Conservation (phyloP, 2,888 invertebrate genomes). For the Drosophila silvestris region DNA sequence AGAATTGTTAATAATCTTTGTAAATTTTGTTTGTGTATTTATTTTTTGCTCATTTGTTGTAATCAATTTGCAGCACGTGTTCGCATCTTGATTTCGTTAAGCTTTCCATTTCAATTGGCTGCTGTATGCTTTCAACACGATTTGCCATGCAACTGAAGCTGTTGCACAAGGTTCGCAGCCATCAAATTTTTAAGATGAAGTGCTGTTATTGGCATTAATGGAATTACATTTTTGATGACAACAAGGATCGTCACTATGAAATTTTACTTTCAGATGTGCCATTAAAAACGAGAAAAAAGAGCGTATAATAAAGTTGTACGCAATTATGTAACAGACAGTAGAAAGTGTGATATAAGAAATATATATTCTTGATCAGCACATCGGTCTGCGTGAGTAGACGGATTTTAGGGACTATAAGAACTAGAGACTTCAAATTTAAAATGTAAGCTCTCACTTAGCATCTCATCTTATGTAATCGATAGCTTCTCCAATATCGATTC, state of each 20-base stretch:
- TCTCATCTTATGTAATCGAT: not conserved
- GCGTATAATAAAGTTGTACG: not conserved
- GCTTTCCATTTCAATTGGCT: conserved; percentile 70
- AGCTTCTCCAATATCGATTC: not conserved
- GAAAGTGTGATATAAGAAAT: not conserved
- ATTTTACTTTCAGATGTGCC: not conserved
- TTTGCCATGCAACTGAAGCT: conserved; percentile 6
- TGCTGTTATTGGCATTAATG: not conserved
- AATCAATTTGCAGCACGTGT: conserved; percentile 75
- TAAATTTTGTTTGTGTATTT: not conserved
- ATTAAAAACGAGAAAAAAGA: not conserved
- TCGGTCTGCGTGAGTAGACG: not conserved
- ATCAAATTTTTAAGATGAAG: not conserved
- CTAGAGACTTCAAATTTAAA: not conserved
- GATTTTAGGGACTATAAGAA: not conserved
- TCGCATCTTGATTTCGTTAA: conserved; percentile 34
- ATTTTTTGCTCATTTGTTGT: conserved; percentile 42
- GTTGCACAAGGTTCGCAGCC: not conserved
- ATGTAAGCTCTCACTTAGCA: not conserved
- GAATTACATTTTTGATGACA: not conserved
- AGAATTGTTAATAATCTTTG: conserved; percentile 54
- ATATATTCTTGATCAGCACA: not conserved
- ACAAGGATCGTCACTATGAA: not conserved
- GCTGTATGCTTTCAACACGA: conserved; percentile 5
- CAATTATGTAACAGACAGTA: not conserved